These are phyloP conservation scores for Propithecus coquereli DNA, from an alignment of 2,113 vertebrate species.

Conservation along the genomic window DNA sequence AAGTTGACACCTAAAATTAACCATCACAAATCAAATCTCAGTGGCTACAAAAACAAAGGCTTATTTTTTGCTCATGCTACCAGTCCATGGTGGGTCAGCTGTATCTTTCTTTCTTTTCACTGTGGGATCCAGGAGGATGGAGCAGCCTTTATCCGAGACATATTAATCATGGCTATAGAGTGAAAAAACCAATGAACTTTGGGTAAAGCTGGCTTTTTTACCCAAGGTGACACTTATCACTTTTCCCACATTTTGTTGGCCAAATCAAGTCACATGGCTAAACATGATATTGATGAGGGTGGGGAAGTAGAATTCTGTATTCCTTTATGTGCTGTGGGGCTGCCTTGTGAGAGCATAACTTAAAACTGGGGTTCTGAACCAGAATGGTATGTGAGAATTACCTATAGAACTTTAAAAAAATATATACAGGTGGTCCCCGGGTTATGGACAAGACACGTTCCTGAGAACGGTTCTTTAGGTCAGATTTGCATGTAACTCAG, in stretches of 20 bases:
- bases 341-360: background rate
- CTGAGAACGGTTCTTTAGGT: no score
- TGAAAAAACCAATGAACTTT: background rate
- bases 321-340: background rate
- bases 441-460: no score
- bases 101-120: background rate
- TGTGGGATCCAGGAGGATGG: background rate
- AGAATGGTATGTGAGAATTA: background rate
- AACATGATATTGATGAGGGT: background rate
- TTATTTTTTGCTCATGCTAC: background rate
- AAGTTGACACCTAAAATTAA: background rate
- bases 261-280: background rate
- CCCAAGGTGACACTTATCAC: background rate
- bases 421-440: no score
- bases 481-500: no score
- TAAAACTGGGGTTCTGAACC: background rate
- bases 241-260: background rate
- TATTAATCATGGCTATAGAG: background rate
- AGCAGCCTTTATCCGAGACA: background rate
- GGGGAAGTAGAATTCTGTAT: background rate
- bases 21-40: background rate
- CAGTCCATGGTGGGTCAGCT: background rate
- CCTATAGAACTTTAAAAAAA: background rate
- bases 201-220: background rate
- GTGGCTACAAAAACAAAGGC: background rate